These are phyloP conservation scores for Asbolus verrucosus DNA, from an alignment of 1,140 invertebrate genomes.

Conservation along the genomic window DNA sequence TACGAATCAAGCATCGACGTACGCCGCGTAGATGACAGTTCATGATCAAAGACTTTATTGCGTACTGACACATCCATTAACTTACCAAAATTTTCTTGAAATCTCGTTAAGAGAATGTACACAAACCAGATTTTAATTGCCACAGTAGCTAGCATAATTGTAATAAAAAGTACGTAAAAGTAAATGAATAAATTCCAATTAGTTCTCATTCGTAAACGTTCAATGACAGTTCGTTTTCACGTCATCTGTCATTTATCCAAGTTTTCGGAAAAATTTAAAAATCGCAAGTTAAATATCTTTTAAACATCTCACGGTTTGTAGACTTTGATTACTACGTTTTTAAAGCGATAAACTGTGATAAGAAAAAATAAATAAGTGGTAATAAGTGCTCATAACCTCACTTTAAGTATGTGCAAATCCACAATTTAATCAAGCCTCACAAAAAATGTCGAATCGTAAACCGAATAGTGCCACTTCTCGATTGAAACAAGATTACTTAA, in stretches of 20 bases:
- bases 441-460: conserved; percentile 64
- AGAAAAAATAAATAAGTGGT: conserved; percentile 1
- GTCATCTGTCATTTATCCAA: conserved; percentile 13
- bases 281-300: conserved; percentile 6
- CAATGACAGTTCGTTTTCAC: conserved; percentile 16
- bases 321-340: conserved; percentile 15
- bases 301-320: neutral
- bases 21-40: too few relatives aligned
- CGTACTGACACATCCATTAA: too few relatives aligned
- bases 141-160: too few relatives aligned
- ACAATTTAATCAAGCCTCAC: neutral
- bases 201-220: neutral
- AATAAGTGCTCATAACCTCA: conserved; percentile 11
- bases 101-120: too few relatives aligned
- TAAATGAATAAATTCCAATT: too few relatives aligned
- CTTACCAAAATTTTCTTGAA: too few relatives aligned
- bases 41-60: too few relatives aligned
- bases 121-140: too few relatives aligned
- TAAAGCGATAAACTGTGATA: conserved; percentile 4
- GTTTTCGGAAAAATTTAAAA: conserved; percentile 22
- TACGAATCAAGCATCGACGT: too few relatives aligned
- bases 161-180: too few relatives aligned
- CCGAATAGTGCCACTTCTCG: conserved; percentile 82
- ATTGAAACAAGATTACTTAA: conserved; percentile 94
- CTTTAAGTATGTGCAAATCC: conserved; percentile 5